Evolutionary conservation across 2,113 vertebrate species (phyloP), one percentile per base, ranked within the genome.

Genomic region (Axis porcinus): DNA sequence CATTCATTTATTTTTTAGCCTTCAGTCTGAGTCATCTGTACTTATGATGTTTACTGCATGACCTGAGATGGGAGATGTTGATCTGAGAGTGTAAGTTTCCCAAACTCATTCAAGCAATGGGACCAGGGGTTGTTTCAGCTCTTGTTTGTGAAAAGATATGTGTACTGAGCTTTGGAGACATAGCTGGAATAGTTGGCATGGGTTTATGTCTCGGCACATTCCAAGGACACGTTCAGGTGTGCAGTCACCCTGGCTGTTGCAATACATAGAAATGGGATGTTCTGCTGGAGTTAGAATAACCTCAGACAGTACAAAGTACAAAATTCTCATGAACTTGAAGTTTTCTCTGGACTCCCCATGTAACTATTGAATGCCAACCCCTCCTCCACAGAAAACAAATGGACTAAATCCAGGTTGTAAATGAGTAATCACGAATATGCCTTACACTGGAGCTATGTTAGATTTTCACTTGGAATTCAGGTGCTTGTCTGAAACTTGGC

Each of bases 151-250:
- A 25, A 54, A 21, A 64, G 58, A 12, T 25, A 15, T 3, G 0
- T 4, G 55, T 54, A 82, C 70, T 76, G 62, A 87, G 16, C 76
- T 62, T 6, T 27, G 45, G 60, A 82, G 55, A 83, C 89, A 96
- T 91, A 94, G 67, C 28, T 93, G 78, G 86, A 94, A 95, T 97
- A 87, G 90, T 86, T 95, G 0, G 40, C 96, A 87, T 86, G 36
- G 84, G 3, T 0, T 83, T 78, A 52, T n/a, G 19, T 40, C 76
- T 89, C 27, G 54, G 88, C 79, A 86, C 97, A 97, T 97, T 96
- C 95, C 97, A 60, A 33, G 55, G 86, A 85, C 96, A 90, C 30
- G 88, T 67, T 96, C 0, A 10, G 88, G 79, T 43, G 1, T 47
- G 84, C 50, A 76, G 78, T 0, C 5, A 6, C 93, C 67, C 13